Base-by-base conservation (phyloP, 2,888 invertebrate species). In the Limnephilus rhombicus region DNA sequence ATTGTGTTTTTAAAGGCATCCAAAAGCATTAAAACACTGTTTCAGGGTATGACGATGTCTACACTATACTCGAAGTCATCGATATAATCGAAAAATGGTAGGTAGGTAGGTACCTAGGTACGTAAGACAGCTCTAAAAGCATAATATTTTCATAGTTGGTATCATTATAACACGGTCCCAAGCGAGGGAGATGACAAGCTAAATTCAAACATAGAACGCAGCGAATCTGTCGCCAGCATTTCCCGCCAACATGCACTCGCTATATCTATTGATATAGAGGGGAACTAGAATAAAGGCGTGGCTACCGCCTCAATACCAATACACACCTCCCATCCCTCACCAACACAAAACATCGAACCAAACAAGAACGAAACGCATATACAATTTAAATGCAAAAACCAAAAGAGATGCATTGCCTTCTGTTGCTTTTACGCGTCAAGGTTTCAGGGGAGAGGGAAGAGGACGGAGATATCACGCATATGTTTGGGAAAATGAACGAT, bases 181-280 rank as follows among this genome's bases (percentile, higher is more conserved):
- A 82, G 82, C 88, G 88, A 89, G 85, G 85, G 91, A 91, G 91
- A 91, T 91, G 91, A 89, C 91, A 91, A 89, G 89, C 89, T 83
- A 83, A 89, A 85, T 89, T 89, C 89, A 85, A 91, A 91, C 89
- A 91, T 53, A 89, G 85, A 88, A 90, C 90, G 90, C 92, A 49
- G 92, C 91, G 92, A 91, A 92, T 92, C 92, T 92, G 92, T 92
- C 92, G 92, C 92, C 92, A 89, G 91, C 85, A 81, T 85, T 85
- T 91, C 91, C 91, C 92, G 92, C 92, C 91, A 91, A 87, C 92
- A 90, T 92, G 92, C 91, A 85, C 53, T 53, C 87, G 87, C 24
- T 53, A 31, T 31, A n/a, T n/a, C n/a, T n/a, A n/a, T 87, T 31
- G 53, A 49, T 49, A 87, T 87, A 53, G 87, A 34, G 53, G 86